A percentile compares a stretch with the other conserved stretches of the same genome.
Conservation (phyloP, 2,113 vertebrate genomes). For the Anoplopoma fimbria region DNA sequence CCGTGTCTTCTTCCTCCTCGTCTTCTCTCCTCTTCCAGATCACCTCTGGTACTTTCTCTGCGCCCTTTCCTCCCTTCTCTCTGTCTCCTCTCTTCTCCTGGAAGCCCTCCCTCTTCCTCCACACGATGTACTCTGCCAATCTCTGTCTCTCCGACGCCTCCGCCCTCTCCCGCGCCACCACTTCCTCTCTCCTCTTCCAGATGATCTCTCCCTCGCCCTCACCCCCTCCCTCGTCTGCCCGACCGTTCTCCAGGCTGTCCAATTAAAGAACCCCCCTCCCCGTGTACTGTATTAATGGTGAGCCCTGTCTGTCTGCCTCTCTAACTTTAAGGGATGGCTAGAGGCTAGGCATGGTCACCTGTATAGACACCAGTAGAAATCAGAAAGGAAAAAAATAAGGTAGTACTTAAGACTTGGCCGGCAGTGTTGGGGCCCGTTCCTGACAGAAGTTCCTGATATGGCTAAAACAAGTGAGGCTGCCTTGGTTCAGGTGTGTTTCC, state of each 20-base stretch:
- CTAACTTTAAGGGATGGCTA: slow-evolving; percentile 44
- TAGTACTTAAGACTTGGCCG: slow-evolving; percentile 63
- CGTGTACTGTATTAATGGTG: slow-evolving; percentile 50
- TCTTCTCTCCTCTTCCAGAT: slow-evolving; percentile 83
- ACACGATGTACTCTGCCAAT: slow-evolving; percentile 82
- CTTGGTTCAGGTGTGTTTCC: slow-evolving; percentile 65
- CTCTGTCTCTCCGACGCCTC: slow-evolving; percentile 81
- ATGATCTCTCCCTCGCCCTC: slow-evolving; percentile 84
- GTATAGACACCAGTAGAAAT: slow-evolving; percentile 64
- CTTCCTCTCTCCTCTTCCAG: slow-evolving; percentile 86
- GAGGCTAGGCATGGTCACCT: slow-evolving; percentile 54
- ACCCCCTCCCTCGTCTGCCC: slow-evolving; percentile 83
- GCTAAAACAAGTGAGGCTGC: slow-evolving; percentile 75
- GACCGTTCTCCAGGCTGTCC: slow-evolving; percentile 88
- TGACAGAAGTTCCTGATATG: slow-evolving; percentile 78
- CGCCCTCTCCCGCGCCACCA: slow-evolving; percentile 82
- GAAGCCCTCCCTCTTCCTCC: slow-evolving; percentile 85
- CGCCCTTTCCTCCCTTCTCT: slow-evolving; percentile 65
- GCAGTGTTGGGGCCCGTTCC: slow-evolving; percentile 60
- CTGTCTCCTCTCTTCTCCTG: slow-evolving; percentile 81
- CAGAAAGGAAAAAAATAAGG: slow-evolving; percentile 40
- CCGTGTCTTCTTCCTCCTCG: slow-evolving; percentile 77
- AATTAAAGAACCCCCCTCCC: slow-evolving; percentile 72
- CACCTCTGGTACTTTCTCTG: slow-evolving; percentile 76
- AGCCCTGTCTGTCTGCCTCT: slow-evolving; percentile 31